Conservation (phyloP, 2,113 vertebrate genomes). For the Gymnocephalus cernua region DNA sequence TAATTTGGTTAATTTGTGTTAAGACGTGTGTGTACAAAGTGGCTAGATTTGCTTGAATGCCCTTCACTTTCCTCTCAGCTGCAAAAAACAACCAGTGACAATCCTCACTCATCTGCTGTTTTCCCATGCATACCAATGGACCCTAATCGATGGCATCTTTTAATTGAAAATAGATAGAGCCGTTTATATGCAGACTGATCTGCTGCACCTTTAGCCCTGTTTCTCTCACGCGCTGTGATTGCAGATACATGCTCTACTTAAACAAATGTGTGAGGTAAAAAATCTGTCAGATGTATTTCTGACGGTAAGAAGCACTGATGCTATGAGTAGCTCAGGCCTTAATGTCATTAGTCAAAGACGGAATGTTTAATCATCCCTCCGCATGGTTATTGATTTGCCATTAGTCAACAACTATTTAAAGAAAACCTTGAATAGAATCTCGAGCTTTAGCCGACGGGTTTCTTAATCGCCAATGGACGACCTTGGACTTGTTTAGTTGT, state of each 20-base stretch:
- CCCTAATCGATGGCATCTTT: conserved; percentile 79
- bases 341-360: conserved; percentile 81
- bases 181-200: conserved; percentile 79
- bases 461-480: conserved; percentile 70
- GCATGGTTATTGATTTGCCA: conserved; percentile 78
- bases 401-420: conserved; percentile 80
- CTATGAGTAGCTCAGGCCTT: conserved; percentile 53
- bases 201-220: conserved; percentile 62
- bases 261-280: conserved; percentile 30
- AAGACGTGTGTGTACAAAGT: conserved; percentile 67
- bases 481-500: conserved; percentile 71
- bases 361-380: conserved; percentile 82
- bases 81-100: conserved; percentile 60
- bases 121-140: conserved; percentile 78
- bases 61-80: conserved; percentile 63
- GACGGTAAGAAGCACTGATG: conserved; percentile 49
- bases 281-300: conserved; percentile 55
- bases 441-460: conserved; percentile 30
- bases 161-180: conserved; percentile 81
- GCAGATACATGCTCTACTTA: conserved; percentile 52
- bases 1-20: conserved; percentile 79
- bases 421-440: conserved; percentile 68
- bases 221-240: conserved; percentile 30
- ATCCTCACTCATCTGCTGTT: conserved; percentile 68
- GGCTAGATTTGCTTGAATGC: conserved; percentile 56